Base-by-base conservation (phyloP, 2,113 vertebrate genomes). In the Pollimyrus isidori region DNA sequence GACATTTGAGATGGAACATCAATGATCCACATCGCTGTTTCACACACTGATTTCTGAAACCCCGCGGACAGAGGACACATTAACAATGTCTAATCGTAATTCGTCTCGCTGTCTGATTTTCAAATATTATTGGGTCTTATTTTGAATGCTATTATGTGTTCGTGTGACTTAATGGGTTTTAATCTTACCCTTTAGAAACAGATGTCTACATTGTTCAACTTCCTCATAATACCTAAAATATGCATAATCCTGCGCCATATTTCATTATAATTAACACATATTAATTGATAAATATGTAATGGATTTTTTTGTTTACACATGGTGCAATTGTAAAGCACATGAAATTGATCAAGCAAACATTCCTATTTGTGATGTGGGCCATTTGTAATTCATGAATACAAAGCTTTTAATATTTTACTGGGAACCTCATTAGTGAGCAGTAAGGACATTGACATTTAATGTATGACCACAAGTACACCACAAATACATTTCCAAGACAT, bases 381-480 rank as follows among this genome's bases (percentile, higher is more conserved):
- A 82, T 56, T 48, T 82, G 45, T 56, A 89, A 83, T 89, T 83
- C 73, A 89, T 89, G 88, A 56, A 39, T 83, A 39, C 17, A 53
- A 76, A 39, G 69, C 35, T 35, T 35, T 35, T 35, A 1, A 35
- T 35, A 26, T 35, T 89, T 42, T 10, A 11, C 23, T 82, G 69
- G 19, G 11, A 80, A 19, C 23, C 73, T 89, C 10, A 89, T 83
- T 89, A 56, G 3, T 9, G 48, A 83, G 30, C 30, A 53, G 65
- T 82, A 42, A 62, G 17, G 11, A 35, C 3, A 50, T 9, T 30
- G 48, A 9, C 0, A 21, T 30, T 56, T 4, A 52, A 50, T 50
- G 48, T 13, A 88, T 42, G 39, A n/a, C 45, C n/a, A n/a, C n/a
- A n/a, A n/a, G n/a, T n/a, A 26, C 26, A 23, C 6, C 62, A 88